phyloP scores from a whole-genome alignment of 2,888 invertebrate species.

The Thymelicus lineola region DNA sequence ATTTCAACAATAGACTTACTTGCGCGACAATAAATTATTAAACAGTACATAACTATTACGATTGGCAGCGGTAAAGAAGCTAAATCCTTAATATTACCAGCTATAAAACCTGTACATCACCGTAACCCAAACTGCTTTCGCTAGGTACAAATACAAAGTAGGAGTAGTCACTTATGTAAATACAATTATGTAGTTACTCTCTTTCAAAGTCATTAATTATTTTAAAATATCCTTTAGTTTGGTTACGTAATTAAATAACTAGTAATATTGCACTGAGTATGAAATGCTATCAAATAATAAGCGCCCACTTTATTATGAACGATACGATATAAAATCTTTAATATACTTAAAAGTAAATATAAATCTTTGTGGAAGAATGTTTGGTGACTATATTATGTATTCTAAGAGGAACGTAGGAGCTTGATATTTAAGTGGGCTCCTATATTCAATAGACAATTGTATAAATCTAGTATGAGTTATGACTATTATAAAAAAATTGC shows the following conservation, averaged over 20 bases:
- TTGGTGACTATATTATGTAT: conserved; percentile 70
- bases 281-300: conserved; percentile 85
- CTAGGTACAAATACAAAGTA: conserved; percentile 75
- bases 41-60: conserved; percentile 83
- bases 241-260: conserved; percentile 86
- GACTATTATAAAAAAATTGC: conserved; percentile 84
- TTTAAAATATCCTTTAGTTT: conserved; percentile 85
- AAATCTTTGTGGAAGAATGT: conserved; percentile 82
- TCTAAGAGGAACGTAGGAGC: conserved; percentile 69
- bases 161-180: conserved; percentile 79
- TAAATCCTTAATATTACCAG: conserved; percentile 83
- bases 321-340: conserved; percentile 75
- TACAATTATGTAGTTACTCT: conserved; percentile 84
- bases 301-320: conserved; percentile 79
- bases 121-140: conserved; percentile 81
- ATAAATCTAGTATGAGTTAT: conserved; percentile 83
- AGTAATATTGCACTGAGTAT: conserved; percentile 87
- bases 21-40: conserved; percentile 84
- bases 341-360: conserved; percentile 80
- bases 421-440: conserved; percentile 79
- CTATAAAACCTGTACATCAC: conserved; percentile 83
- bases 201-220: conserved; percentile 80
- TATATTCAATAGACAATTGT: conserved; percentile 82
- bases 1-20: conserved; percentile 80
- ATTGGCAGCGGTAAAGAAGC: conserved; percentile 85